Percentiles rank a stretch among this genome's conserved stretches.
Conservation (phyloP, 2,888 invertebrate species). For the Phoronis australis region DNA sequence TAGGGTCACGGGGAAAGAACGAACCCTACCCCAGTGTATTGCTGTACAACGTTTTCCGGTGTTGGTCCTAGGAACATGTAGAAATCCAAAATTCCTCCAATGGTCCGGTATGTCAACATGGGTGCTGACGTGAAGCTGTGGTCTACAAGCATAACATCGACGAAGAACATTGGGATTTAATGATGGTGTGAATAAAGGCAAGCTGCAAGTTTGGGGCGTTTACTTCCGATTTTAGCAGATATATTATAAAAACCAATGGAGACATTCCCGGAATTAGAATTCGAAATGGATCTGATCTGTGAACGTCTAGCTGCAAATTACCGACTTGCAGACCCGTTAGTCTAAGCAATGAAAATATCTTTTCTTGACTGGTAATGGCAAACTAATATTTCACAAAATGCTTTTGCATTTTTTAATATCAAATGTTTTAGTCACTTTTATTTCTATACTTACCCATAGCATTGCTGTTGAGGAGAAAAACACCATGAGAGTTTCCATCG, state of each 20-base stretch:
- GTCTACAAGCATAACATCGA: too few species aligned
- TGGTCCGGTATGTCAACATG: slow-evolving; percentile 74
- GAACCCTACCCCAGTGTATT: slow-evolving; percentile 38
- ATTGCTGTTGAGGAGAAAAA: slow-evolving; percentile 75
- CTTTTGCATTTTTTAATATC: not conserved
- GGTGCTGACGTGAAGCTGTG: slow-evolving; percentile 59
- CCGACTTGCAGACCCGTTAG: not conserved
- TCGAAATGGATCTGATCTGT: not conserved
- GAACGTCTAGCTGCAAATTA: not conserved
- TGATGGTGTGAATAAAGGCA: too few species aligned
- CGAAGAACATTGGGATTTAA: too few species aligned
- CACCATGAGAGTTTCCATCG: slow-evolving; percentile 63
- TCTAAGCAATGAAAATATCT: not conserved
- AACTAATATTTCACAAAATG: too few species aligned
- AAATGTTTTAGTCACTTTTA: not conserved
- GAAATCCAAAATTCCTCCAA: slow-evolving; percentile 77
- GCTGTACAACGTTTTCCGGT: slow-evolving; percentile 58
- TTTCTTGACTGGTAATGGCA: not conserved
- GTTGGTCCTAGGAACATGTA: slow-evolving; percentile 72
- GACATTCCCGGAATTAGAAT: too few species aligned
- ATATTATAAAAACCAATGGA: too few species aligned
- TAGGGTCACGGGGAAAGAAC: too few species aligned
- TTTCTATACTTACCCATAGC: slow-evolving; percentile 52
- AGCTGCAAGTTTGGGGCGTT: too few species aligned
- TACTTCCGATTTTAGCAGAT: too few species aligned